Evolutionary conservation across 2,113 vertebrate genomes (phyloP).

Genomic region (Tachycineta bicolor): DNA sequence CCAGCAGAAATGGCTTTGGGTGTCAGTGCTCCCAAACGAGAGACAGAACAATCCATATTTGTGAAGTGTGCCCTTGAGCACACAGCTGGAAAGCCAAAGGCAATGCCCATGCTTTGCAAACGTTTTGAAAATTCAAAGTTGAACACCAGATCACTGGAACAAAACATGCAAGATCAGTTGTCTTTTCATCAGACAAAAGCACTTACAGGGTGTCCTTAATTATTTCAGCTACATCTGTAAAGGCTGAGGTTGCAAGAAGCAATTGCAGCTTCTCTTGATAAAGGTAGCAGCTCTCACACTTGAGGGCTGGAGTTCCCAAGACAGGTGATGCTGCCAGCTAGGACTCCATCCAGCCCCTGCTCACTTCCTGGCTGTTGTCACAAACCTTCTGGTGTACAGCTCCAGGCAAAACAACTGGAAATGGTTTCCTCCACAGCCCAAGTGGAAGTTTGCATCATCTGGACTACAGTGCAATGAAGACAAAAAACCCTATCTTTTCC

Average conservation of each 20-base stretch:
- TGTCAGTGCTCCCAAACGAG: rapidly evolving
- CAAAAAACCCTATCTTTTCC: background rate
- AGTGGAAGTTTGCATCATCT: background rate
- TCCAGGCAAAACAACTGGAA: background rate
- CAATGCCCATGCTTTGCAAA: background rate
- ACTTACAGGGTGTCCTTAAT: background rate
- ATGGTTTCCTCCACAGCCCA: background rate
- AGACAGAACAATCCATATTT: background rate
- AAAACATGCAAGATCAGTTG: background rate
- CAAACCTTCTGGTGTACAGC: background rate
- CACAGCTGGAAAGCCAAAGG: background rate
- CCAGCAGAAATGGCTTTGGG: background rate
- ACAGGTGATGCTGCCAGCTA: background rate
- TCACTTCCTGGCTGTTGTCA: background rate
- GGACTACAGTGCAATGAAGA: background rate
- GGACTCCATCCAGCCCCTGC: background rate
- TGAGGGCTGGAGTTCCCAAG: background rate
- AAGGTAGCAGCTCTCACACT: background rate
- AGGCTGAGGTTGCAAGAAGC: constrained; percentile 4
- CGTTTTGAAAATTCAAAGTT: background rate
- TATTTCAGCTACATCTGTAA: background rate
- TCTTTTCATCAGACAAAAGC: background rate
- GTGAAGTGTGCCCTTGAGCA: background rate
- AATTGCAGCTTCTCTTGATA: background rate
- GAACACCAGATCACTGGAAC: background rate